Percentiles rank a stretch among this genome's conserved stretches.
These are phyloP conservation scores for Branchipolynoe longqiensis DNA, from an alignment of 2,888 invertebrate genomes.

Conservation along the genomic window DNA sequence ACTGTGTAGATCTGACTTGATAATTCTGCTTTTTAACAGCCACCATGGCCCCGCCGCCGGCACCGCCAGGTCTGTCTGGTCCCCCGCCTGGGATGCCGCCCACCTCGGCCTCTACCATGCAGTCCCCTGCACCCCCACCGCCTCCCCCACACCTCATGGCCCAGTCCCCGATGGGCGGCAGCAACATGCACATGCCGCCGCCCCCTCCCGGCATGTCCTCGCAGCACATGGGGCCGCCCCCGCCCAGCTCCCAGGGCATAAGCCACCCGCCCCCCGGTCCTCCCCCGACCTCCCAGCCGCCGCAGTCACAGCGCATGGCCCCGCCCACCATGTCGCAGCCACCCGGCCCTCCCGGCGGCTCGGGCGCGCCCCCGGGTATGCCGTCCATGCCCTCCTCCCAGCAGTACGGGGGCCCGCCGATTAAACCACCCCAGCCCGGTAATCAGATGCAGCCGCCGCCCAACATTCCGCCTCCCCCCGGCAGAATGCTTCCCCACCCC, in stretches of 20 bases:
- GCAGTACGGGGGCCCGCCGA: constrained; percentile 11
- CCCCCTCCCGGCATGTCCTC: constrained; percentile 56
- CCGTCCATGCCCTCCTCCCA: constrained; percentile 19
- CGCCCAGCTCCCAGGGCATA: constrained; percentile 60
- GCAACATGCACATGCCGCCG: constrained; percentile 34
- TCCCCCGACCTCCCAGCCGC: constrained; percentile 54
- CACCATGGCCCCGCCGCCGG: constrained; percentile 42
- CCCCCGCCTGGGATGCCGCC: constrained; percentile 13
- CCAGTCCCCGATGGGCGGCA: constrained; percentile 50
- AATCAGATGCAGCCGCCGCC: constrained; percentile 33
- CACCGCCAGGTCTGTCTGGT: constrained; percentile 46
- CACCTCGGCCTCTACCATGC: constrained; percentile 2
- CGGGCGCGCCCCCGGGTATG: constrained; percentile 58
- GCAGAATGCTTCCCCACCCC: constrained; percentile 14
- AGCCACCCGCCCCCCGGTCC: constrained; percentile 58
- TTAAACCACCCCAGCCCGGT: not conserved
- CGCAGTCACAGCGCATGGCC: constrained; percentile 36
- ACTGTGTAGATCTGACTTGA: too few species aligned
- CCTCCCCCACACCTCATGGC: constrained; percentile 62
- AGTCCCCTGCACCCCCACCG: constrained; percentile 53
- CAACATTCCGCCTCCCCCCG: constrained; percentile 13
- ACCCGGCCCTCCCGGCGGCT: constrained; percentile 27
- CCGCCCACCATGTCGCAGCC: constrained; percentile 58
- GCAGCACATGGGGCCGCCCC: constrained; percentile 55
- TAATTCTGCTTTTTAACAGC: constrained; percentile 12